Evolutionary conservation across 2,797 vertebrate genomes (phyloP).

Genomic region (Pteropus rufus): DNA sequence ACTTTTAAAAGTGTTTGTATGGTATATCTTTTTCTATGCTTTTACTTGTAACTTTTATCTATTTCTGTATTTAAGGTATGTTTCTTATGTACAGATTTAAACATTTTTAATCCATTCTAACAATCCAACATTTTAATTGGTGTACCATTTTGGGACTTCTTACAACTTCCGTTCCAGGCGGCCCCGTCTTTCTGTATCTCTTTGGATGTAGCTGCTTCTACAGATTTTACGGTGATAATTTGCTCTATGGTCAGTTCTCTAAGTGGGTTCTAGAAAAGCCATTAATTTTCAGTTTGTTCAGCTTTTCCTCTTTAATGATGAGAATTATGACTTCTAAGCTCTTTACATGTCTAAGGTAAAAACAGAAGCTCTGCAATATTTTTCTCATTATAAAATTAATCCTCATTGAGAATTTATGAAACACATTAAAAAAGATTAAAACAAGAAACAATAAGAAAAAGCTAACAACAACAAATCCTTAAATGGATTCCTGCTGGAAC

Average conservation of each 20-base stretch:
- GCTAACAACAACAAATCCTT: background rate
- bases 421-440: background rate
- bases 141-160: background rate
- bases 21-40: background rate
- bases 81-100: background rate
- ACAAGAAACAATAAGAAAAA: background rate
- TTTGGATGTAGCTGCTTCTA: background rate
- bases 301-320: background rate
- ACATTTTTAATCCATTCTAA: background rate
- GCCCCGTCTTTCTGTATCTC: background rate
- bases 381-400: background rate
- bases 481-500: background rate
- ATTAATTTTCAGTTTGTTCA: background rate
- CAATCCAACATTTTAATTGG: background rate
- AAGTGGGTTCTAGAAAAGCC: background rate
- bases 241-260: background rate
- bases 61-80: background rate
- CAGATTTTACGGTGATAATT: too few species aligned
- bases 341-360: background rate
- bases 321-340: background rate
- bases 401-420: background rate
- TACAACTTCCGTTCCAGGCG: background rate
- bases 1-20: background rate
- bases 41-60: background rate
- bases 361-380: background rate